phyloP scores from a whole-genome alignment of 2,797 vertebrate species.

The Meda fulgida region DNA sequence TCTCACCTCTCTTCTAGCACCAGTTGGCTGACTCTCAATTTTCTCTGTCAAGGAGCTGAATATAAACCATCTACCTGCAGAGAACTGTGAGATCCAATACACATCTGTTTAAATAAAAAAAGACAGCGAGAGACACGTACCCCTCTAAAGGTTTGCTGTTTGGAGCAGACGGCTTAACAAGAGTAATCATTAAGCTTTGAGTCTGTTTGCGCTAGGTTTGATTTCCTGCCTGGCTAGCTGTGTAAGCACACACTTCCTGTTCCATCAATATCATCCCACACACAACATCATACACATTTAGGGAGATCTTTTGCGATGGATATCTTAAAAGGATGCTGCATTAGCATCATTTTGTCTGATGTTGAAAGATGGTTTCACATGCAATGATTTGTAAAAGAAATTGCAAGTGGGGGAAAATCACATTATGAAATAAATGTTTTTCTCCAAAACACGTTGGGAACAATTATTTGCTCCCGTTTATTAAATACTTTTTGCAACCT shows the following conservation, averaged over 20 bases:
- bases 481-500: too few relatives aligned
- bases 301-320: neutral
- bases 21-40: slow-evolving; percentile 43
- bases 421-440: too few relatives aligned
- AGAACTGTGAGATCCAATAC: slow-evolving; percentile 26
- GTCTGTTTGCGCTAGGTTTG: slow-evolving; percentile 50
- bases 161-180: slow-evolving; percentile 38
- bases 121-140: slow-evolving; percentile 11
- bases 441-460: too few relatives aligned
- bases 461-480: too few relatives aligned
- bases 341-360: neutral
- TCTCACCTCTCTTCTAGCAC: slow-evolving; percentile 1
- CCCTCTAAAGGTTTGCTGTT: slow-evolving; percentile 24
- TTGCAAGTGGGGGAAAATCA: too few relatives aligned
- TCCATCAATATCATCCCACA: neutral
- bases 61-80: slow-evolving; percentile 21
- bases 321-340: neutral
- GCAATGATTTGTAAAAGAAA: too few relatives aligned
- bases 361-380: neutral
- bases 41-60: slow-evolving; percentile 28
- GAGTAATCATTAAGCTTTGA: slow-evolving; percentile 53
- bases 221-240: slow-evolving; percentile 47
- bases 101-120: slow-evolving; percentile 46
- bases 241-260: slow-evolving; percentile 27
- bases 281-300: slow-evolving; percentile 8